Evolutionary conservation across 2,113 vertebrate genomes (phyloP).

Genomic region (Nerophis ophidion): DNA sequence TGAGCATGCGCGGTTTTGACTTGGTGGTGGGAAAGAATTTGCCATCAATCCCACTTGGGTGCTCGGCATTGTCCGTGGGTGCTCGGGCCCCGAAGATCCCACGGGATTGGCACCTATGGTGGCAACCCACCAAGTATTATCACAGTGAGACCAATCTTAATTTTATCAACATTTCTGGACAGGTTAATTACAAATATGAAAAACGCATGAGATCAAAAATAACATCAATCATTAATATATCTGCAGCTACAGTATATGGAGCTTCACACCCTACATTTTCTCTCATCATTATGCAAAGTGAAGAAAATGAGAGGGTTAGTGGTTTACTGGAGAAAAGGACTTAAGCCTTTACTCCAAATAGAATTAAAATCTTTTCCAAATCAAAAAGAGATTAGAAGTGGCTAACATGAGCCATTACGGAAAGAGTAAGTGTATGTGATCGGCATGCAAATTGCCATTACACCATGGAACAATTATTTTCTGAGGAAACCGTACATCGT

Average conservation of each 20-base stretch:
- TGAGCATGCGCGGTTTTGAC: too few relatives aligned
- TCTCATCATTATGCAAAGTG: background rate
- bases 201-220: background rate
- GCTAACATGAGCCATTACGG: background rate
- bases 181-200: background rate
- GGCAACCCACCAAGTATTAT: background rate
- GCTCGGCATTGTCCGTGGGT: too few relatives aligned
- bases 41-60: too few relatives aligned
- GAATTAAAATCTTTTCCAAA: background rate
- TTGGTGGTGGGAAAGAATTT: too few relatives aligned
- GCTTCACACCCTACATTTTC: too few relatives aligned
- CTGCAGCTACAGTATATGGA: too few relatives aligned
- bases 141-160: background rate
- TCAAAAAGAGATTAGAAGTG: background rate
- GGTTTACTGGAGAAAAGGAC: background rate
- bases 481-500: background rate
- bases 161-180: background rate
- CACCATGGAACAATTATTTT: background rate
- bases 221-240: background rate
- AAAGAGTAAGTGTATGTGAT: conserved; percentile 3
- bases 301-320: background rate
- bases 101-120: too few relatives aligned
- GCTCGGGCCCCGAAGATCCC: too few relatives aligned
- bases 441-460: conserved; percentile 10
- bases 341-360: background rate